These are phyloP conservation scores for Agrochola lychnidis DNA, from an alignment of 2,888 invertebrate genomes.

Conservation along the genomic window DNA sequence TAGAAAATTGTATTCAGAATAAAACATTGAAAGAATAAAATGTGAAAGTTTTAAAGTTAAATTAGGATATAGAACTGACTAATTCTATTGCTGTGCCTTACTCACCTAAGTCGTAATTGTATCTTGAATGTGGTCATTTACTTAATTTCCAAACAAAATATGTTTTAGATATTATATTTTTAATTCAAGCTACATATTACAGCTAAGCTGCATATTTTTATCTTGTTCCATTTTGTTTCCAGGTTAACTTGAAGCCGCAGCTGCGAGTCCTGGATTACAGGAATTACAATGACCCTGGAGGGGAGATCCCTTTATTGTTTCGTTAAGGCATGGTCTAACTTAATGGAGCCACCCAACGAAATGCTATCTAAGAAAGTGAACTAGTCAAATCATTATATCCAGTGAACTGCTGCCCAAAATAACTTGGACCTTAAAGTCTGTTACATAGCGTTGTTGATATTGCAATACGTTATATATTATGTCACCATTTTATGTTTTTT, in stretches of 20 bases:
- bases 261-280: conserved; percentile 33
- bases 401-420: conserved; percentile 4
- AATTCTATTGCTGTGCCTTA: not conserved
- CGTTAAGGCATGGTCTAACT: conserved; percentile 20
- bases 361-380: conserved; percentile 35
- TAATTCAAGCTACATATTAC: not conserved
- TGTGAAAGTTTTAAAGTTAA: not conserved
- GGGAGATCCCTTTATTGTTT: conserved; percentile 29
- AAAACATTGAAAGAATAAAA: not conserved
- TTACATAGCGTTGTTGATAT: not conserved
- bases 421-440: conserved; percentile 17
- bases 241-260: conserved; percentile 28
- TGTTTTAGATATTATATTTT: not conserved
- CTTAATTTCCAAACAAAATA: not conserved
- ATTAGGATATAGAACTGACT: not conserved
- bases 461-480: too few species aligned
- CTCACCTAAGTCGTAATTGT: not conserved
- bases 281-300: conserved; percentile 23
- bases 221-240: conserved; percentile 33
- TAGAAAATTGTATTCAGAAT: not conserved
- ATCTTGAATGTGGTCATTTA: not conserved
- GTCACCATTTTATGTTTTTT: too few species aligned
- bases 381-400: conserved; percentile 34
- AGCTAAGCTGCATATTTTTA: not conserved
- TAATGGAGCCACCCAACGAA: conserved; percentile 12